These are phyloP conservation scores for Festucalex cinctus DNA, from an alignment of 2,113 vertebrate species.

Conservation along the genomic window DNA sequence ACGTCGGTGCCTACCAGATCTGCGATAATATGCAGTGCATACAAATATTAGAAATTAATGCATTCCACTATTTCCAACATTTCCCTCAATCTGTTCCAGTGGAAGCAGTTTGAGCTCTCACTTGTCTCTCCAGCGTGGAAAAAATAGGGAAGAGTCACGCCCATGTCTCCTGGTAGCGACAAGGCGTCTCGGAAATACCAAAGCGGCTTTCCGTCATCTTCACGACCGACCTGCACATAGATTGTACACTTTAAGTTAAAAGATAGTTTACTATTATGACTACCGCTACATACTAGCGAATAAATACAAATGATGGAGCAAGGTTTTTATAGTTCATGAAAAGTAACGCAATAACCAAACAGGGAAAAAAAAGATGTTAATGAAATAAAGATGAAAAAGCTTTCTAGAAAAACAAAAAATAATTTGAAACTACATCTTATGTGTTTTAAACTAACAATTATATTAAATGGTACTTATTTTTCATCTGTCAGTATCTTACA, in stretches of 20 bases:
- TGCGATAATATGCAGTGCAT: conserved; percentile 51
- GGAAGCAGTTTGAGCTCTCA: conserved; percentile 52
- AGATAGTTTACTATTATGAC: background rate
- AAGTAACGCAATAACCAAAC: too few relatives aligned
- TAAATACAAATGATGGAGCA: too few relatives aligned
- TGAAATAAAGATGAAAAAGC: too few relatives aligned
- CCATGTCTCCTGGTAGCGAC: conserved; percentile 68
- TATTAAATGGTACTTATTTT: too few relatives aligned
- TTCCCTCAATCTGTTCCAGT: too few relatives aligned
- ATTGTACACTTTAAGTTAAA: background rate
- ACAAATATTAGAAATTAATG: background rate
- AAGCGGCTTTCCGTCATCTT: conserved; percentile 80
- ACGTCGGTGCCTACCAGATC: conserved; percentile 79
- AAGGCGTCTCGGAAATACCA: conserved; percentile 81
- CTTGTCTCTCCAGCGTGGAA: conserved; percentile 92
- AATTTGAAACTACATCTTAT: too few relatives aligned
- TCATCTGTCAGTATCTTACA: too few relatives aligned
- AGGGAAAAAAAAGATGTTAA: too few relatives aligned
- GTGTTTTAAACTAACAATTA: too few relatives aligned
- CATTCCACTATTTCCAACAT: background rate
- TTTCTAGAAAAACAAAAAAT: too few relatives aligned
- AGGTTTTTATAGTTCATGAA: too few relatives aligned
- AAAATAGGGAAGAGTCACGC: conserved; percentile 79
- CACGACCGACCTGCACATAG: conserved; percentile 79
- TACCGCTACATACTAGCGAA: too few relatives aligned